Evolutionary conservation across 2,888 invertebrate genomes (phyloP).

Genomic region (Clistopyga incitator): DNA sequence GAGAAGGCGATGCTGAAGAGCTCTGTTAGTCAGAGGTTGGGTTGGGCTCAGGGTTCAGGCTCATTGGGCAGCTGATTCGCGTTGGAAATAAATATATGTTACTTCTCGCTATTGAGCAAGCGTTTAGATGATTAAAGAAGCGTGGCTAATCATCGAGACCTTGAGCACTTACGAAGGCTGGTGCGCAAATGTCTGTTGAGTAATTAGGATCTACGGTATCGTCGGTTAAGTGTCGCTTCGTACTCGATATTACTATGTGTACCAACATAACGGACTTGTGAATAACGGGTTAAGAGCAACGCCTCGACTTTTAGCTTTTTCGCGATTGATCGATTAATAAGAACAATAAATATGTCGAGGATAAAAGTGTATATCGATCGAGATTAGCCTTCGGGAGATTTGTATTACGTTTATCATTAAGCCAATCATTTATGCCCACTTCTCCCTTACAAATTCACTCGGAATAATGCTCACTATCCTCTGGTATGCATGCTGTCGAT

Average conservation of each 20-base stretch:
- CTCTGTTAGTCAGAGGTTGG: constrained; percentile 26
- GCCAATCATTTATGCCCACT: not conserved
- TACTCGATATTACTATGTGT: constrained; percentile 4
- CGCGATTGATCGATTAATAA: not conserved
- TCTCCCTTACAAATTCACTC: constrained; percentile 4
- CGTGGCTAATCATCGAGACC: constrained; percentile 55
- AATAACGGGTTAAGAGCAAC: not conserved
- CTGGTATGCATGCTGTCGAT: constrained; percentile 6
- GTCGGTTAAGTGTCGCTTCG: not conserved
- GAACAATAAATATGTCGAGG: not conserved
- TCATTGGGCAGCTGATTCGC: constrained; percentile 47
- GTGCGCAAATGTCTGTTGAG: constrained; percentile 3
- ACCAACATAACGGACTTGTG: not conserved
- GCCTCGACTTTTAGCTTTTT: not conserved
- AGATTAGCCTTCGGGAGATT: not conserved
- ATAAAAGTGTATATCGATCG: not conserved
- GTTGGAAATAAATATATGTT: constrained; percentile 27
- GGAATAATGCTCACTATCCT: not conserved
- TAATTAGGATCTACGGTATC: constrained; percentile 33
- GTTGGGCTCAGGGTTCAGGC: constrained; percentile 38
- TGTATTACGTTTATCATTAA: not conserved
- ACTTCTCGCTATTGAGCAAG: constrained; percentile 44
- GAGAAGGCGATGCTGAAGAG: constrained; percentile 5
- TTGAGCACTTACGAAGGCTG: constrained; percentile 21
- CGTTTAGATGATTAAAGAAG: constrained; percentile 59